Conservation (phyloP, 1,140 invertebrate species). For the Bombus waltoni region DNA sequence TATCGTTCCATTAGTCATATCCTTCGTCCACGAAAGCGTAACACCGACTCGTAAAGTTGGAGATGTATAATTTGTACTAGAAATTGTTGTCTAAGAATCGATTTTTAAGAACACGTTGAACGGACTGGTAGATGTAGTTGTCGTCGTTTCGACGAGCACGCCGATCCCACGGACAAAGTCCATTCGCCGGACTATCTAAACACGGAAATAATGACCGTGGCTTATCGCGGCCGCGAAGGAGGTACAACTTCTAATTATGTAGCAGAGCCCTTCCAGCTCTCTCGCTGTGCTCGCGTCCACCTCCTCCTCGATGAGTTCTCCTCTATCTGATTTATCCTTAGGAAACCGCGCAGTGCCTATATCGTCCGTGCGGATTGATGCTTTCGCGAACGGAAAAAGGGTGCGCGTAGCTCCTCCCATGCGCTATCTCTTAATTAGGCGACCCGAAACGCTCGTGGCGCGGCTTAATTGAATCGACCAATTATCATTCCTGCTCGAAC, state of each 20-base stretch:
- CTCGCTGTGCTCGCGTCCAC: conserved; percentile 28
- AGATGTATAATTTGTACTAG: background rate
- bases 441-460: background rate
- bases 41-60: background rate
- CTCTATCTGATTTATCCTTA: conserved; percentile 47
- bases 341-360: background rate
- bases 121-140: conserved; percentile 57
- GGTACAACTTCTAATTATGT: conserved; percentile 81
- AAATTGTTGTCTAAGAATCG: conserved; percentile 35
- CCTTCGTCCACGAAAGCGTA: background rate
- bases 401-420: background rate
- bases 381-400: conserved; percentile 6
- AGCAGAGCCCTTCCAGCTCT: conserved; percentile 28
- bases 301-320: background rate
- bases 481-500: background rate
- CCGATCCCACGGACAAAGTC: conserved; percentile 62
- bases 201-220: conserved; percentile 80
- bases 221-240: conserved; percentile 75
- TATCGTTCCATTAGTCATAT: background rate
- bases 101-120: conserved; percentile 29
- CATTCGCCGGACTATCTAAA: conserved; percentile 78
- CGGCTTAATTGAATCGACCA: conserved; percentile 11
- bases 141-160: conserved; percentile 54
- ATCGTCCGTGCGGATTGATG: background rate
- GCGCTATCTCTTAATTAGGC: background rate